Evolutionary conservation across 1,140 invertebrate genomes (phyloP), one percentile per base, ranked within the genome.

Genomic region (Bombus fervidus): DNA sequence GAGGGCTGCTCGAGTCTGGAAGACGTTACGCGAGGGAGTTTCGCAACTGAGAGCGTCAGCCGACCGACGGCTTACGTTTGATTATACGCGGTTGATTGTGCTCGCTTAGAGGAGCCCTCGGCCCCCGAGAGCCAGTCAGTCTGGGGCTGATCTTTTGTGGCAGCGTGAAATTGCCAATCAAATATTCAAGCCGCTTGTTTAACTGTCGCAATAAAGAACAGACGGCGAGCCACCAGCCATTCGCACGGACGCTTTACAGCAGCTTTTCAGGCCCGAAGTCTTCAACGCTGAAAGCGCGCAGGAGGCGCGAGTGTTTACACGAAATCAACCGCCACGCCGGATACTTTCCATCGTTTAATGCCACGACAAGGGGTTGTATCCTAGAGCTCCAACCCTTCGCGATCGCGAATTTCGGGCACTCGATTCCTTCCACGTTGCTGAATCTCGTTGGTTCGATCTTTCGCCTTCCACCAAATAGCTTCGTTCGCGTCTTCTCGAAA

Each of bases 91-190:
- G 87, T 85, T 91, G 85, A 87, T 88, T 87, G 89, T 89, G 77
- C 80, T 22, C 81, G 75, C 72, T 66, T 84, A 80, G 47, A 72
- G 66, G 43, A 75, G 73, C 64, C 62, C 68, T n/a, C 62, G 31
- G 31, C 62, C 80, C 57, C 43, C 3, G 81, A 64, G 66, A 43
- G 47, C 43, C 39, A 78, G 88, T 85, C 86, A 68, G 77, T 85
- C 86, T 73, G 75, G 47, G 64, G 77, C 57, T 81, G 86, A 89
- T 87, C 87, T 87, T 92, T 92, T 92, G 86, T 91, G 73, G 81
- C 77, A 88, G 69, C 88, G 79, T 81, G 91, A 89, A 92, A 92
- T 92, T 92, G 91, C 89, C 91, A 92, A 92, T 92, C 88, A 92
- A 92, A 92, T 92, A 92, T 92, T 92, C 91, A 92, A 31, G 76